These are phyloP conservation scores for Stenotaenia linearis DNA, from an alignment of 2,888 invertebrate species.

Conservation along the genomic window DNA sequence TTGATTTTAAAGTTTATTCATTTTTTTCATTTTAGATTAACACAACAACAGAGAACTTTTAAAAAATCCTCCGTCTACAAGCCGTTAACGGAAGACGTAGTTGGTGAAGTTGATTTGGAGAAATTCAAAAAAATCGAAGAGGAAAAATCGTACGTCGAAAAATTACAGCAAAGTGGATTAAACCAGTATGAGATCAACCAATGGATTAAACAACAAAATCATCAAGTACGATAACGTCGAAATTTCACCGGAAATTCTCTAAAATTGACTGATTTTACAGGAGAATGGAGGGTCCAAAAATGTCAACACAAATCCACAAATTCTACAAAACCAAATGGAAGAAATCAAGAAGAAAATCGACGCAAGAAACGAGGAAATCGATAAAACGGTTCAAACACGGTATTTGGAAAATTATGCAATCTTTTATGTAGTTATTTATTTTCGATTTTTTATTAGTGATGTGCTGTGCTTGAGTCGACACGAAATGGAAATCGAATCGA, in stretches of 20 bases:
- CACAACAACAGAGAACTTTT: not conserved
- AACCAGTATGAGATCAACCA: not conserved
- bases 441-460: slow-evolving; percentile 27
- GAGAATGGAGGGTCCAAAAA: not conserved
- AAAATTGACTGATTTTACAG: not conserved
- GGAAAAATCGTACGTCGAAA: not conserved
- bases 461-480: slow-evolving; percentile 28
- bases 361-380: not conserved
- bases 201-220: not conserved
- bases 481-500: slow-evolving; percentile 35
- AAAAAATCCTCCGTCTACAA: not conserved
- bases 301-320: not conserved
- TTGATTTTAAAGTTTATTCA: not conserved
- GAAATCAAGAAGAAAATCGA: not conserved
- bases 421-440: too few relatives aligned
- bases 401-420: too few relatives aligned
- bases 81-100: not conserved
- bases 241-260: too few relatives aligned
- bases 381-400: not conserved
- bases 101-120: not conserved
- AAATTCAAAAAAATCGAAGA: not conserved
- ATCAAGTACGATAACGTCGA: too few relatives aligned
- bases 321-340: not conserved
- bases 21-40: not conserved
- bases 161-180: not conserved